These are phyloP conservation scores for Epinotia brunnichana DNA, from an alignment of 2,888 invertebrate genomes.

Conservation along the genomic window DNA sequence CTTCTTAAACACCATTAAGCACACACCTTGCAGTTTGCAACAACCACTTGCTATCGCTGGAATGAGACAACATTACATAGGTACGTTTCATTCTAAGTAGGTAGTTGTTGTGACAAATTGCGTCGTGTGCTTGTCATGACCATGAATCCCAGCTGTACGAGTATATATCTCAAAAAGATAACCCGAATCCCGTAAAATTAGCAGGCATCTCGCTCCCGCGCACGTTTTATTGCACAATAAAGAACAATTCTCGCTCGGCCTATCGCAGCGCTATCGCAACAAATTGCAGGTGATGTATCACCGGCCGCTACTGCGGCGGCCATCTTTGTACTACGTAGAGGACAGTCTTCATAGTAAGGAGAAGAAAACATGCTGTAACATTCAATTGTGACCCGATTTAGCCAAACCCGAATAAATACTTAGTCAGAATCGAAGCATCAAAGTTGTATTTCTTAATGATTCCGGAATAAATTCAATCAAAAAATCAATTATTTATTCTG, in stretches of 20 bases:
- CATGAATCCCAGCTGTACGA: too few relatives aligned
- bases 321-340: slow-evolving; percentile 43
- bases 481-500: too few relatives aligned
- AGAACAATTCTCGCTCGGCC: slow-evolving; percentile 68
- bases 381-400: too few relatives aligned
- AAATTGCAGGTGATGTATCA: slow-evolving; percentile 81
- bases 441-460: background rate
- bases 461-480: too few relatives aligned
- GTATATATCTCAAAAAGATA: slow-evolving; percentile 8
- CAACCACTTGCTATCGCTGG: too few relatives aligned
- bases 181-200: slow-evolving; percentile 29
- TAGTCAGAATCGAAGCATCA: background rate
- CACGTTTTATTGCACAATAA: slow-evolving; percentile 72
- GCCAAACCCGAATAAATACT: background rate
- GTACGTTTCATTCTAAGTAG: too few relatives aligned
- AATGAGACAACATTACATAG: too few relatives aligned
- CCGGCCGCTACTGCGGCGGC: slow-evolving; percentile 58
- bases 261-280: slow-evolving; percentile 77
- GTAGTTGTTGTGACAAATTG: too few relatives aligned
- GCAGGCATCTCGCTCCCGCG: slow-evolving; percentile 47
- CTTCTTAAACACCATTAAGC: too few relatives aligned
- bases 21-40: too few relatives aligned
- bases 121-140: too few relatives aligned
- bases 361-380: background rate
- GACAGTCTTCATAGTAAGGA: slow-evolving; percentile 43